Evolutionary conservation across 2,888 invertebrate species (phyloP), one percentile per base, ranked within the genome.

Genomic region (Callinectes sapidus): DNA sequence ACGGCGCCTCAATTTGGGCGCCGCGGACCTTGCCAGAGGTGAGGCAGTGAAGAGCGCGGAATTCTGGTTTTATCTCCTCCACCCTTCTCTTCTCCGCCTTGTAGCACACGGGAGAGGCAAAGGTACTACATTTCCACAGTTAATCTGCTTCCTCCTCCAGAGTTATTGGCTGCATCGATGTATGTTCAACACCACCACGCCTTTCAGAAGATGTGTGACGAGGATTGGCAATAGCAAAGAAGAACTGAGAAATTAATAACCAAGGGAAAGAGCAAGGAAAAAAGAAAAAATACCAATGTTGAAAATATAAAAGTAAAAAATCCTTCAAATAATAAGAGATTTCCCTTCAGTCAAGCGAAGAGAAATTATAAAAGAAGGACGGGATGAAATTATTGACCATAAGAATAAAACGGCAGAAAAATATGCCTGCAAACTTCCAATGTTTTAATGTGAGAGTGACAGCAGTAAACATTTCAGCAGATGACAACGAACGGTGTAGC

Each of bases 41-140:
- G 66, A n/a, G 66, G 14, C 28, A 28, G 71, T 71, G 71, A 71
- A 71, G 71, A 71, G 71, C 6, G n/a, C 28, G 28, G 10, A 71
- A n/a, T 23, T 71, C 71, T 71, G 71, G 5, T 71, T 71, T n/a
- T 71, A 71, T 71, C 71, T 71, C 71, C n/a, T 71, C 71, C 28
- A 6, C 71, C 71, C 71, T 71, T 71, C 28, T 71, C 71, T 71
- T 71, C 28, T 71, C 71, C 71, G 23, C 71, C 28, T 71, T 71
- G 71, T 71, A 28, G 71, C 28, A 71, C 23, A 71, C 23, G 28
- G 71, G 71, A 71, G 2, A 1, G 71, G 6, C 71, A n/a, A 71
- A 28, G 71, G 71, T 18, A 28, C 2, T 8, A n/a, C 2, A 71
- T 71, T 10, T 10, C 23, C 23, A 3, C 23, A 71, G 23, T 71